Conservation (phyloP, 2,113 vertebrate species). For the Oncorhynchus masou region DNA sequence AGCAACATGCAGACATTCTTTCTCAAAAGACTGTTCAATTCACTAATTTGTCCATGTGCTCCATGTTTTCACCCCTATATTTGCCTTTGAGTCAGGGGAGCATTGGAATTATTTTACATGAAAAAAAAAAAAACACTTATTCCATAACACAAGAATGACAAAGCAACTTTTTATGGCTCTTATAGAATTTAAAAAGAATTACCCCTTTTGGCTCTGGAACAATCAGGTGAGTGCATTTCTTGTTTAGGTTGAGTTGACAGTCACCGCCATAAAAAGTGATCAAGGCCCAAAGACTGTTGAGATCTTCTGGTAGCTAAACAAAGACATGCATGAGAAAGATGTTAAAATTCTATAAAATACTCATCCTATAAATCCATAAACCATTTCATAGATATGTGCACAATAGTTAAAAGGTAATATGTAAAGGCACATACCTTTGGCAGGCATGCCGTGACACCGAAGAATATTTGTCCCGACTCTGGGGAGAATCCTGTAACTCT, state of each 20-base stretch:
- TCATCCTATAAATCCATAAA: no score
- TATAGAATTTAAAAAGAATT: constrained; percentile 50
- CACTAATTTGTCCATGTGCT: neutral
- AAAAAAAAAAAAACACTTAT: no score
- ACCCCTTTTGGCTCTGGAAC: constrained; percentile 95
- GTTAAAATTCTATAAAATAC: no score
- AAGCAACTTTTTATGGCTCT: neutral
- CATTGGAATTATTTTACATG: no score
- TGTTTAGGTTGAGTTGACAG: constrained; percentile 92
- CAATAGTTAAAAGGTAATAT: neutral
- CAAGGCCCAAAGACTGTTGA: constrained; percentile 90
- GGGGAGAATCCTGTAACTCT: constrained; percentile 97
- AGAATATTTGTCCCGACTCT: constrained; percentile 93
- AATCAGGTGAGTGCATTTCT: constrained; percentile 92
- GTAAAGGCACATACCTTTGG: constrained; percentile 78
- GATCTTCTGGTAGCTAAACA: constrained; percentile 87
- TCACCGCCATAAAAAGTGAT: constrained; percentile 93
- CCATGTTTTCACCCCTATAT: no score
- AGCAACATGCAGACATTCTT: neutral
- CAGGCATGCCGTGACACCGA: constrained; percentile 91
- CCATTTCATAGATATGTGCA: no score
- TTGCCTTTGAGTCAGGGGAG: no score
- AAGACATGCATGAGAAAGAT: neutral
- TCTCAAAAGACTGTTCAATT: neutral
- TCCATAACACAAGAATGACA: no score